Conservation (phyloP, 2,888 invertebrate species). For the Torymus aiolomorphi region DNA sequence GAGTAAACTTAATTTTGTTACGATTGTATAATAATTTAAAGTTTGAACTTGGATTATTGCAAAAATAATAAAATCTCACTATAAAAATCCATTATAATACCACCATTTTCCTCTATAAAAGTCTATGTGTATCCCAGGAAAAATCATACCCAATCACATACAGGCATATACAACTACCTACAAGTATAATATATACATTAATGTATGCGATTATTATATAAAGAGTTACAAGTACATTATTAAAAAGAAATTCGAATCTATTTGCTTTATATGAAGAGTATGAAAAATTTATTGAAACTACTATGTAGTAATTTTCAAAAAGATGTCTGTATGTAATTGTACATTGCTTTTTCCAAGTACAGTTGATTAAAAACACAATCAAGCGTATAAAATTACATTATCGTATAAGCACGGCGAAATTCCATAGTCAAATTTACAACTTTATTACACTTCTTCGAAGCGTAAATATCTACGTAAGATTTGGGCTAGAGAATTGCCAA, state of each 20-base stretch:
- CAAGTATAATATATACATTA: not conserved
- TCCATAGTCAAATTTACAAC: slow-evolving; percentile 29
- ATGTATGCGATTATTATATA: slow-evolving; percentile 3
- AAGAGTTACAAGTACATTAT: not conserved
- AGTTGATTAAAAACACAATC: slow-evolving; percentile 5
- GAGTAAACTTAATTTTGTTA: not conserved
- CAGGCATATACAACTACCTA: not conserved
- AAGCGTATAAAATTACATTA: slow-evolving; percentile 36
- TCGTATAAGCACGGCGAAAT: slow-evolving; percentile 9
- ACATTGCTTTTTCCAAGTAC: slow-evolving; percentile 1
- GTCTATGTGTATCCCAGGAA: not conserved
- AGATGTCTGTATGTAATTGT: slow-evolving; percentile 14
- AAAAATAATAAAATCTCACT: slow-evolving; percentile 15
- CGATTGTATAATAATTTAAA: slow-evolving; percentile 16
- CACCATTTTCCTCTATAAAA: slow-evolving; percentile 19
- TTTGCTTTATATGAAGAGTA: slow-evolving; percentile 1
- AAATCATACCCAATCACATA: slow-evolving; percentile 10
- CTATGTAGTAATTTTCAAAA: not conserved
- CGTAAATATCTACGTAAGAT: slow-evolving; percentile 14
- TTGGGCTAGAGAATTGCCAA: not conserved
- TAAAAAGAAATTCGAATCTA: slow-evolving; percentile 1
- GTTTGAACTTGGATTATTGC: slow-evolving; percentile 11
- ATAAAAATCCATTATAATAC: slow-evolving; percentile 12
- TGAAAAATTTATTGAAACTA: slow-evolving; percentile 8
- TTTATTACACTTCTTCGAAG: not conserved